phyloP scores from a whole-genome alignment of 2,888 invertebrate genomes.

The Drosophila tanythrix region DNA sequence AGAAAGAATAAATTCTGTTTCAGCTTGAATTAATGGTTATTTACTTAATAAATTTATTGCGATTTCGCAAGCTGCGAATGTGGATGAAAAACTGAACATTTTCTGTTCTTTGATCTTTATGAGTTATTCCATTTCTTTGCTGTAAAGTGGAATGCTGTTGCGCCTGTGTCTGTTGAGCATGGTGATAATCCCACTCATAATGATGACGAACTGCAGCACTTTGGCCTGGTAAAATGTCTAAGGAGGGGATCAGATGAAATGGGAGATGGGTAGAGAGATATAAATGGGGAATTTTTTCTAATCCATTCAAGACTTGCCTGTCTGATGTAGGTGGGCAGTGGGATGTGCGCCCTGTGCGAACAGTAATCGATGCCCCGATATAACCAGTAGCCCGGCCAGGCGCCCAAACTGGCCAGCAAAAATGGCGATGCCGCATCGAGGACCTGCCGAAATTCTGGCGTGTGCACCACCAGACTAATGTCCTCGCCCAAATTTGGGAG shows the following conservation, averaged over 20 bases:
- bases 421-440: conserved; percentile 60
- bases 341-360: conserved; percentile 53
- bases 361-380: conserved; percentile 73
- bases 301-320: conserved; percentile 49
- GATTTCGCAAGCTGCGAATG: background rate
- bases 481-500: conserved; percentile 67
- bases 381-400: conserved; percentile 75
- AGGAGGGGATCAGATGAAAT: background rate
- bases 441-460: conserved; percentile 52
- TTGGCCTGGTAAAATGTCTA: conserved; percentile 78
- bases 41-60: conserved; percentile 9
- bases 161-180: conserved; percentile 39
- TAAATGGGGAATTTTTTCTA: background rate
- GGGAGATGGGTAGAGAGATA: background rate
- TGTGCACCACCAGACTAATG: conserved; percentile 58
- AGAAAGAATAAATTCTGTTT: background rate
- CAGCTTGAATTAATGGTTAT: background rate
- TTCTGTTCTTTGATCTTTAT: background rate
- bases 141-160: conserved; percentile 4
- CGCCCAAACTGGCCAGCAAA: conserved; percentile 61
- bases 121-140: conserved; percentile 10
- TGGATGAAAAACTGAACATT: background rate
- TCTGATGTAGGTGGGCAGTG: conserved; percentile 67
- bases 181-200: conserved; percentile 60
- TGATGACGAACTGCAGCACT: conserved; percentile 63